Conservation (phyloP, 2,113 vertebrate genomes). For the Chamaea fasciata region DNA sequence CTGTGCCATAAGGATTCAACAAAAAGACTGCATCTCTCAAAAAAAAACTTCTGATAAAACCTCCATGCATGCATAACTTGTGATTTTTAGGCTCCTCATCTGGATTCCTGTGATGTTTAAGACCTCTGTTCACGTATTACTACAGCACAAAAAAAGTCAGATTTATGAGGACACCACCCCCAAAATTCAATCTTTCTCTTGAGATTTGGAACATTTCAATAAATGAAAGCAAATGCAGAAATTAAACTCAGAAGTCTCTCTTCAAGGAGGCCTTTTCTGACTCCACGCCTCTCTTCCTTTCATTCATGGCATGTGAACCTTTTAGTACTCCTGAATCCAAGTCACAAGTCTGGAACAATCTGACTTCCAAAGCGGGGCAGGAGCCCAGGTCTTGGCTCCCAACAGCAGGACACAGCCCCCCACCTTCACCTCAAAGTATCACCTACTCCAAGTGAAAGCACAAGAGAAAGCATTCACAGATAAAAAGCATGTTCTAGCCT, state of each 20-base stretch:
- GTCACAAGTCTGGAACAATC: background rate
- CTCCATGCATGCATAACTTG: background rate
- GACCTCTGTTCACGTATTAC: background rate
- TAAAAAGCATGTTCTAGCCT: constrained; percentile 31
- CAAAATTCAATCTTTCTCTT: background rate
- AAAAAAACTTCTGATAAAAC: background rate
- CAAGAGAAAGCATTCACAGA: constrained; percentile 22
- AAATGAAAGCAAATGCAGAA: background rate
- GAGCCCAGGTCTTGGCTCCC: background rate
- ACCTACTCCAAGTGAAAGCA: constrained; percentile 1
- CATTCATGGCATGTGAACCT: background rate
- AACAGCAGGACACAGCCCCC: background rate
- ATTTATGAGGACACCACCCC: background rate
- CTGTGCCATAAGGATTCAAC: background rate
- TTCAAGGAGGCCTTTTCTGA: background rate
- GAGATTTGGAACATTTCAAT: background rate
- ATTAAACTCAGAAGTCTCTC: background rate
- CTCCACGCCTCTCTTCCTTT: background rate
- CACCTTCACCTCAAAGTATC: background rate
- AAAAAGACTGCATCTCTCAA: background rate
- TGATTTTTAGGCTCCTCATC: background rate
- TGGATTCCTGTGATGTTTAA: background rate
- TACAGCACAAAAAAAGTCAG: background rate
- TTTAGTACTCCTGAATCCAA: background rate
- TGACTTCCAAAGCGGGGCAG: background rate